Percentiles rank a stretch among this genome's conserved stretches.
Evolutionary conservation across 1,140 invertebrate genomes (phyloP).

Genomic region (Tetragnatha versicolor): DNA sequence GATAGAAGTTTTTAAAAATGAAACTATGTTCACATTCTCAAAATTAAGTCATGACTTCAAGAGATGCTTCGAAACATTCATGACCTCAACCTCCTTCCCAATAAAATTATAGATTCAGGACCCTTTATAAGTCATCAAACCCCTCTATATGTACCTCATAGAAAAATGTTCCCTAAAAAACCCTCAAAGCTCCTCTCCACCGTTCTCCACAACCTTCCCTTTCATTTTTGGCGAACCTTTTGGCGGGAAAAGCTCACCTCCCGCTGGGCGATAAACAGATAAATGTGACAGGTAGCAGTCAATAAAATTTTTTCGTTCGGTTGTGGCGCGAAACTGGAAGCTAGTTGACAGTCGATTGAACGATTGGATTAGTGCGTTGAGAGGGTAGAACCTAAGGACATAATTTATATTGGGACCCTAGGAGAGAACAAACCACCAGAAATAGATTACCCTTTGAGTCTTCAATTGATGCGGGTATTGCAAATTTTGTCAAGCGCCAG

Average conservation of each 20-base stretch:
- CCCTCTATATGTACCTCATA: not conserved
- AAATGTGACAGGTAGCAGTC: not conserved
- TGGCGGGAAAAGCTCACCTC: not conserved
- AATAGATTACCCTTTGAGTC: not conserved
- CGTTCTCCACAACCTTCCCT: not conserved
- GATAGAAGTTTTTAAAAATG: no score
- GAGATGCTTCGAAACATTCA: no score
- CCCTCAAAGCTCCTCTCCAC: not conserved
- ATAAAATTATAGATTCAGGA: no score
- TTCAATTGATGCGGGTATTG: not conserved
- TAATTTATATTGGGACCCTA: not conserved
- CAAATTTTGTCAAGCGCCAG: not conserved
- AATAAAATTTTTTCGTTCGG: conserved; percentile 16
- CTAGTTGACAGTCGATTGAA: conserved; percentile 37
- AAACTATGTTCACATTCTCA: no score
- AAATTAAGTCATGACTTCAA: no score
- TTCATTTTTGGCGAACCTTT: conserved; percentile 4
- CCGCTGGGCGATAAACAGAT: conserved; percentile 4
- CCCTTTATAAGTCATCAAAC: no score
- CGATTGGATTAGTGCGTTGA: conserved; percentile 1
- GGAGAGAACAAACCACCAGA: not conserved
- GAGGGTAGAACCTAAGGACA: not conserved
- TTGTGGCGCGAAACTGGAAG: conserved; percentile 47
- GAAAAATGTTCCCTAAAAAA: not conserved
- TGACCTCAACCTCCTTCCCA: no score